Conservation (phyloP, 2,113 vertebrate species). For the Misgurnus mizolepis region DNA sequence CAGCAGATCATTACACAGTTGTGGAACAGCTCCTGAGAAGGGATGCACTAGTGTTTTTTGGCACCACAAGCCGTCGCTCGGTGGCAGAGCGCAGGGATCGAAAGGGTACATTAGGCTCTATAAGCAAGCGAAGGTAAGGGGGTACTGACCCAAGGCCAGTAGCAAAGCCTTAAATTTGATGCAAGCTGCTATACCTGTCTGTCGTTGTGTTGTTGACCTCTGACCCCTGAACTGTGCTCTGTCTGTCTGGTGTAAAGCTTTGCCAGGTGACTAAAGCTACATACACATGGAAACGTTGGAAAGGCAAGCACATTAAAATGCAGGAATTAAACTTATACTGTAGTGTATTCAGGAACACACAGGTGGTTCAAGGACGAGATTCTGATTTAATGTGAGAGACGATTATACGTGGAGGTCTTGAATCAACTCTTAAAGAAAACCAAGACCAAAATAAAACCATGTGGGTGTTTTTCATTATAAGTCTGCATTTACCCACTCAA, state of each 20-base stretch:
- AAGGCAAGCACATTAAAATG: too few species aligned
- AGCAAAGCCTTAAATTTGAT: too few species aligned
- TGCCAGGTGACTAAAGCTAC: conserved; percentile 45
- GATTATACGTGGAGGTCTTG: conserved; percentile 28
- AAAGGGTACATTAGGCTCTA: too few species aligned
- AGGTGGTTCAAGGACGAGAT: neutral
- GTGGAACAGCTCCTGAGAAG: too few species aligned
- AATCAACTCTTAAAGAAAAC: conserved; percentile 19
- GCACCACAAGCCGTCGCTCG: too few species aligned
- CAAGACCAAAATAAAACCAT: conserved; percentile 48
- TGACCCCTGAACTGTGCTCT: conserved; percentile 56
- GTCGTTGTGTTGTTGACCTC: conserved; percentile 49
- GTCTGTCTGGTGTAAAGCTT: conserved; percentile 65
- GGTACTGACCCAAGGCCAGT: too few species aligned
- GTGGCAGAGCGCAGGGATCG: too few species aligned
- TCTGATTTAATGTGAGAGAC: neutral
- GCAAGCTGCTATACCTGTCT: conserved; percentile 36
- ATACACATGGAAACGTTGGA: too few species aligned
- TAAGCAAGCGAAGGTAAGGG: too few species aligned
- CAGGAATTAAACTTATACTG: too few species aligned
- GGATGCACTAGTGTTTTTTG: too few species aligned
- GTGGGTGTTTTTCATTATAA: conserved; percentile 50
- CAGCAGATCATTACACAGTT: too few species aligned
- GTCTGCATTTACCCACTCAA: conserved; percentile 49
- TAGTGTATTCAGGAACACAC: neutral